Evolutionary conservation across 2,888 invertebrate species (phyloP), one percentile per base, ranked within the genome.

Genomic region (Tortrix viridana): DNA sequence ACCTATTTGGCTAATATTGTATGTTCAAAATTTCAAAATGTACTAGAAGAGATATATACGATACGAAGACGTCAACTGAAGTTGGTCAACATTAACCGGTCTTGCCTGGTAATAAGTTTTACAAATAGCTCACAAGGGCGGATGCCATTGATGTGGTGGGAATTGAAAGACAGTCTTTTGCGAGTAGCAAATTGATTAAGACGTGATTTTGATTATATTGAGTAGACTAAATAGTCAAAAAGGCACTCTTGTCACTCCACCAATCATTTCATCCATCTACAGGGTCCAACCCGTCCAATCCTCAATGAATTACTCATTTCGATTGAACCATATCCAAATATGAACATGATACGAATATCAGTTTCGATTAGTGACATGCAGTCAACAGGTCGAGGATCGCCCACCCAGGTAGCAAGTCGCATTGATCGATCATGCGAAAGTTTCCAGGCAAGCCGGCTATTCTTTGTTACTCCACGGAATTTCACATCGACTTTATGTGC

Each of bases 321-420:
- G 60, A 65, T 37, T 53, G 50, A 50, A 44, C 37, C 43, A 19
- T 50, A 50, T 57, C 57, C 23, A 38, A 57, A 63, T 50, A 26
- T 16, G 50, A 73, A 69, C 66, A 67, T 57, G 70, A 70, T 72
- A 69, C 69, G 61, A 69, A 75, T 77, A 79, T 78, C 79, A 72
- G 68, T 72, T 71, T 70, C 74, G 59, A 60, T 65, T 60, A 65
- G 60, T 55, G 60, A 58, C 44, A 52, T 52, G 52, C 61, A 57
- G 4, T 37, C 26, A 41, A 41, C 38, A 57, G 52, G 12, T 20
- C 38, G 44, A 26, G 52, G 38, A 4, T 32, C 48, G 64, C 59
- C 64, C 59, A 59, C 64, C 59, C 64, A 64, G 73, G 74, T 72
- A 69, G 72, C 68, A 65, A 41, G 46, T 67, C 57, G 32, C n/a